These are phyloP conservation scores for Pelobates fuscus DNA, from an alignment of 2,113 vertebrate species.

Conservation along the genomic window DNA sequence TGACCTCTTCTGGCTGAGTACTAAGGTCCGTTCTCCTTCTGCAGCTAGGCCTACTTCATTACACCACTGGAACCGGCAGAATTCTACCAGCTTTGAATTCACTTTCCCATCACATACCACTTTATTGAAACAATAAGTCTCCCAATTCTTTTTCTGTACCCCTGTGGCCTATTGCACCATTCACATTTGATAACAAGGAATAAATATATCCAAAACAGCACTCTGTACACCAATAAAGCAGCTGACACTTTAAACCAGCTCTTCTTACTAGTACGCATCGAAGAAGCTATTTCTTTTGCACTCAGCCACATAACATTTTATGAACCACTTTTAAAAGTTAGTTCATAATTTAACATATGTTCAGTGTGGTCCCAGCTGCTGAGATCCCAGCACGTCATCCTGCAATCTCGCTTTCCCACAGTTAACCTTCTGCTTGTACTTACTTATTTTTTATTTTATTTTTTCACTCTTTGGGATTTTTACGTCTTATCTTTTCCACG, in stretches of 20 bases:
- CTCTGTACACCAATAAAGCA: not conserved
- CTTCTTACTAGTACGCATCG: conserved; percentile 10
- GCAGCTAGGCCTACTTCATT: too few relatives aligned
- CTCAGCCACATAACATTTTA: conserved; percentile 35
- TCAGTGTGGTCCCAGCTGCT: conserved; percentile 38
- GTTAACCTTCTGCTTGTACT: conserved; percentile 32
- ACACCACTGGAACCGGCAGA: too few relatives aligned
- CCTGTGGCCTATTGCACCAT: not conserved
- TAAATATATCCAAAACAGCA: conserved; percentile 10
- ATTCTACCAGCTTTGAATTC: too few relatives aligned
- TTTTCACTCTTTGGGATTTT: conserved; percentile 1
- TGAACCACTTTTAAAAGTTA: conserved; percentile 47
- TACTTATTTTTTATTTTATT: conserved; percentile 24
- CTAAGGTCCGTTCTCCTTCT: too few relatives aligned
- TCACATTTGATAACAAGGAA: not conserved
- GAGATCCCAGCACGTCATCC: conserved; percentile 22
- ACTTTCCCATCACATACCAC: too few relatives aligned
- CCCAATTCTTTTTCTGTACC: too few relatives aligned
- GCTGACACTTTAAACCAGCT: conserved; percentile 1
- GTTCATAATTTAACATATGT: conserved; percentile 46
- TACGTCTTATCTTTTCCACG: conserved; percentile 12
- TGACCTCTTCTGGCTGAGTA: too few relatives aligned
- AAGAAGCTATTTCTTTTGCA: conserved; percentile 25
- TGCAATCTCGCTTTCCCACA: conserved; percentile 38
- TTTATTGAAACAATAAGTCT: too few relatives aligned